A percentile compares a stretch with the other conserved stretches of the same genome.
These are phyloP conservation scores for Amblyjoppa proteus DNA, from an alignment of 2,888 invertebrate species.

Conservation along the genomic window DNA sequence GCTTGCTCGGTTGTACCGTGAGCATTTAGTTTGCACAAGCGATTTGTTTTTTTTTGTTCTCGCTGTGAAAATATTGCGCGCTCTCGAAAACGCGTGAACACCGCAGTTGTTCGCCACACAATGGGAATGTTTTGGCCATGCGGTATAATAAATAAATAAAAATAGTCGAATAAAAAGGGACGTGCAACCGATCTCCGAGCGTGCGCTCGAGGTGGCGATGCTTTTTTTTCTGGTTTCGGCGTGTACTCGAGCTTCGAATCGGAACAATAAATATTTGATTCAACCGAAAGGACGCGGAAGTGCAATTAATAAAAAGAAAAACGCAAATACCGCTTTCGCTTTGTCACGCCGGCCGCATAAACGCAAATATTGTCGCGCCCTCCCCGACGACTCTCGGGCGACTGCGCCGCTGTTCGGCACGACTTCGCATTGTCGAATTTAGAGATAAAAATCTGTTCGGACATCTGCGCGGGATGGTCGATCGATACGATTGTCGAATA, in stretches of 20 bases:
- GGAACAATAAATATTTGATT: neutral
- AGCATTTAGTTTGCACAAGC: neutral
- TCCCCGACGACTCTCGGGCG: neutral
- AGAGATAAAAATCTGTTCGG: slow-evolving; percentile 14
- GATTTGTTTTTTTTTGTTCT: too few species aligned
- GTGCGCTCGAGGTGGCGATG: neutral
- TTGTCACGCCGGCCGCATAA: neutral
- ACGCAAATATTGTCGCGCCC: neutral
- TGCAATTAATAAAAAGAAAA: neutral
- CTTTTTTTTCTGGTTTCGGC: neutral
- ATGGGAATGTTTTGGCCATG: neutral
- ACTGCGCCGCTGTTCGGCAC: neutral
- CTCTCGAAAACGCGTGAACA: neutral
- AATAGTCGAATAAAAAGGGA: neutral
- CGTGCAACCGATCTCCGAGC: neutral
- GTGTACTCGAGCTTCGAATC: neutral
- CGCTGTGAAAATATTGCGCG: neutral
- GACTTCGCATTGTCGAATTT: neutral
- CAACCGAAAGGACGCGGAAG: neutral
- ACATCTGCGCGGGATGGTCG: slow-evolving; percentile 17
- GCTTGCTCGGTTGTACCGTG: neutral
- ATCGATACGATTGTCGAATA: slow-evolving; percentile 40
- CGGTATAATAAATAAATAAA: neutral
- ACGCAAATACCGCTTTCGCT: neutral
- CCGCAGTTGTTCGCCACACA: neutral